Percentiles rank a stretch among this genome's conserved stretches.
Conservation (phyloP, 2,888 invertebrate genomes). For the Octonoba sinensis region DNA sequence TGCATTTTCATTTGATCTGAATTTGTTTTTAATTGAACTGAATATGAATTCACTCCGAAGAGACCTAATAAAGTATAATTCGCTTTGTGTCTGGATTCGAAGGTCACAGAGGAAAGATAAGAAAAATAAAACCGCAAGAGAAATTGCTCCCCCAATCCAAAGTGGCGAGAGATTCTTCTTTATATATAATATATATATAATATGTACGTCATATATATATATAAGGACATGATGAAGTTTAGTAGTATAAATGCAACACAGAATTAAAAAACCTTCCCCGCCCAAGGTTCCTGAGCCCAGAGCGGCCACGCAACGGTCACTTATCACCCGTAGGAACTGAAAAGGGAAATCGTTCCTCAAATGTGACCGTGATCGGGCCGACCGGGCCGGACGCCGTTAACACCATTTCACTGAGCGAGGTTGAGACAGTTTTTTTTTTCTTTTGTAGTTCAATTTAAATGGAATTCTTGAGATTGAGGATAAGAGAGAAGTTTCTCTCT, state of each 20-base stretch:
- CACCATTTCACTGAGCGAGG: conserved; percentile 44
- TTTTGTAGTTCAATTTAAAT: conserved; percentile 9
- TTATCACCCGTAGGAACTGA: conserved; percentile 65
- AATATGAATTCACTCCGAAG: too few species aligned
- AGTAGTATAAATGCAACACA: conserved; percentile 65
- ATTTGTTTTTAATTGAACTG: too few species aligned
- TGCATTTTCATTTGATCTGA: too few species aligned
- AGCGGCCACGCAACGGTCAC: conserved; percentile 36
- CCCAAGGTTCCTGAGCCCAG: conserved; percentile 11
- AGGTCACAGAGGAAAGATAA: too few species aligned
- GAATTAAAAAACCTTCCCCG: conserved; percentile 61
- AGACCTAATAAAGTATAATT: too few species aligned
- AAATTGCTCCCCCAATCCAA: conserved; percentile 43
- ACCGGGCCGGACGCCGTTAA: conserved; percentile 33
- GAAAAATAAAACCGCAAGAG: conserved; percentile 13
- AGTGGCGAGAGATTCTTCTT: conserved; percentile 41
- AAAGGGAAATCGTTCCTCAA: conserved; percentile 62
- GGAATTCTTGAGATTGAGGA: too few species aligned
- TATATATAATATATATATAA: conserved; percentile 62
- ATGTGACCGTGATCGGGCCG: conserved; percentile 49
- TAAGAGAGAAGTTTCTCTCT: too few species aligned
- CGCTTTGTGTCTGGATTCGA: too few species aligned
- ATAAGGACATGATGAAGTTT: conserved; percentile 65
- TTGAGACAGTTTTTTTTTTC: conserved; percentile 23
- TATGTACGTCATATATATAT: conserved; percentile 62